Percentiles rank a stretch among this genome's conserved stretches.
phyloP scores from a whole-genome alignment of 1,140 invertebrate genomes.

The Marisa cornuarietis region DNA sequence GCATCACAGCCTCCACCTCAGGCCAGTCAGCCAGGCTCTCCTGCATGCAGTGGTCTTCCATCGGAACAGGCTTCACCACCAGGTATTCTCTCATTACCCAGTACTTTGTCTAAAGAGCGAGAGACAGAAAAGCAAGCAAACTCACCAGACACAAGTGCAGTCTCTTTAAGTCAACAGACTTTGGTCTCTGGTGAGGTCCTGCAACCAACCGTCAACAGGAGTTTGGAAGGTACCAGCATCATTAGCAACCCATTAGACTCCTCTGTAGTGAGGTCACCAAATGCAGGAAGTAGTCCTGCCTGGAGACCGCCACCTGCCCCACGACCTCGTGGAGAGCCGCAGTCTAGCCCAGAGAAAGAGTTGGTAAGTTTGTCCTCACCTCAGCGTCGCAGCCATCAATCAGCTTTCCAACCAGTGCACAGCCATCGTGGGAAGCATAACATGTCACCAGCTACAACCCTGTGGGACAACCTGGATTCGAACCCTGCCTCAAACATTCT shows the following conservation, averaged over 20 bases:
- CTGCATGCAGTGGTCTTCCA: neutral
- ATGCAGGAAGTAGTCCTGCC: neutral
- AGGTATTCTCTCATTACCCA: too few species aligned
- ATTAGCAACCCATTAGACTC: neutral
- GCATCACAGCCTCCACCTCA: slow-evolving; percentile 13
- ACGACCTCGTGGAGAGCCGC: slow-evolving; percentile 1
- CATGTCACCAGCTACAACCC: slow-evolving; percentile 60
- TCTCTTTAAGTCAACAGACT: too few species aligned
- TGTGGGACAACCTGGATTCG: slow-evolving; percentile 59
- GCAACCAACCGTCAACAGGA: neutral
- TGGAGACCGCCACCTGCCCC: slow-evolving; percentile 9
- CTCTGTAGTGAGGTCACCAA: too few species aligned
- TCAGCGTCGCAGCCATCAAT: slow-evolving; percentile 26
- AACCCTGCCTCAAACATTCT: slow-evolving; percentile 47
- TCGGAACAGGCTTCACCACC: too few species aligned
- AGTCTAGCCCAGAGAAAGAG: slow-evolving; percentile 8
- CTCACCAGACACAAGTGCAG: too few species aligned
- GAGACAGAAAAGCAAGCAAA: too few species aligned
- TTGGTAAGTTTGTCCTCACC: slow-evolving; percentile 9
- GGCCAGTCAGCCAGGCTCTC: slow-evolving; percentile 13
- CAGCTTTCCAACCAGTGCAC: slow-evolving; percentile 52
- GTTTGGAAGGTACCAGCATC: neutral
- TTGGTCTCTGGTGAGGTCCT: too few species aligned
- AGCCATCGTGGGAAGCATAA: slow-evolving; percentile 46
- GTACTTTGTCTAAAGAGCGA: too few species aligned